phyloP scores from a whole-genome alignment of 2,113 vertebrate genomes.

The Tetraodon nigroviridis region DNA sequence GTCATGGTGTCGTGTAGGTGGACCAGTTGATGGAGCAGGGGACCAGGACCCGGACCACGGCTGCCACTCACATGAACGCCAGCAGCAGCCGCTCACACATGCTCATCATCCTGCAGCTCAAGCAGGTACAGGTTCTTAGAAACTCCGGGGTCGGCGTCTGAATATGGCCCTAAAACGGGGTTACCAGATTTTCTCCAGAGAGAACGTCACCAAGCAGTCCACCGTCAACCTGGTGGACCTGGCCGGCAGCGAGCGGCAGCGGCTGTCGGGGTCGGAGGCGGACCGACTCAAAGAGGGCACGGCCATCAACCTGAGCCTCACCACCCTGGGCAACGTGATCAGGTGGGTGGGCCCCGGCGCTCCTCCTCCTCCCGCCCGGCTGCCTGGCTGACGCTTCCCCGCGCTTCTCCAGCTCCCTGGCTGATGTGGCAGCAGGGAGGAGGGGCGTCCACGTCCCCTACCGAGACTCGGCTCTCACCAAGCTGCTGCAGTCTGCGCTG shows the following conservation, averaged over 20 bases:
- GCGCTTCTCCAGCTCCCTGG: slow-evolving; percentile 71
- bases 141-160: background rate
- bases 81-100: slow-evolving; percentile 89
- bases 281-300: slow-evolving; percentile 85
- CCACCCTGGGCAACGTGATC: slow-evolving; percentile 86
- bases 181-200: slow-evolving; percentile 79
- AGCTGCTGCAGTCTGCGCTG: slow-evolving; percentile 83
- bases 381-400: background rate
- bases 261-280: slow-evolving; percentile 79
- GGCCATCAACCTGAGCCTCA: slow-evolving; percentile 84
- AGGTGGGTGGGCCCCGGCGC: slow-evolving; percentile 63
- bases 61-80: slow-evolving; percentile 82
- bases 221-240: slow-evolving; percentile 84
- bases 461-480: slow-evolving; percentile 84
- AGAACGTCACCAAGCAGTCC: slow-evolving; percentile 82
- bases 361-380: background rate
- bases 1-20: slow-evolving; percentile 56
- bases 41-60: slow-evolving; percentile 80
- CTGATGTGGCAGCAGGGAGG: slow-evolving; percentile 79
- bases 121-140: slow-evolving; percentile 66
- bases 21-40: slow-evolving; percentile 86
- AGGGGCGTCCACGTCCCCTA: slow-evolving; percentile 82
- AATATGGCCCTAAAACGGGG: background rate
- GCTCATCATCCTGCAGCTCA: slow-evolving; percentile 84
- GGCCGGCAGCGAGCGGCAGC: slow-evolving; percentile 85